These are phyloP conservation scores for Drosophila suboccidentalis DNA, from an alignment of 2,888 invertebrate species.

Conservation along the genomic window DNA sequence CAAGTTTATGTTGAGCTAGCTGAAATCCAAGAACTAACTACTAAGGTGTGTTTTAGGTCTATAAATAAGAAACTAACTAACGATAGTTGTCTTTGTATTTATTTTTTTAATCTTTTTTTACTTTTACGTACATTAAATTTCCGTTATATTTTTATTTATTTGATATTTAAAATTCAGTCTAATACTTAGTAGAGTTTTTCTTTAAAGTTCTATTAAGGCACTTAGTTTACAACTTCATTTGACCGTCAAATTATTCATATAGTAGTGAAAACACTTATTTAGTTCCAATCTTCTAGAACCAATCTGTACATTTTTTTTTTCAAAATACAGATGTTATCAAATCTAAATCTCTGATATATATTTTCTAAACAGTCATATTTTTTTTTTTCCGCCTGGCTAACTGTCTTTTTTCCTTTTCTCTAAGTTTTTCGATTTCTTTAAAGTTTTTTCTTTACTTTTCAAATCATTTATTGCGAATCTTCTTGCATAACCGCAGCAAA, in stretches of 20 bases:
- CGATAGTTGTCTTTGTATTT: neutral
- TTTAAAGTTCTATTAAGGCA: no score
- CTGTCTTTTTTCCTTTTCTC: neutral
- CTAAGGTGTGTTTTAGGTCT: neutral
- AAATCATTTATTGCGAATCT: constrained; percentile 8
- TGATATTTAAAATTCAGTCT: no score
- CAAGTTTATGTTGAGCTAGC: neutral
- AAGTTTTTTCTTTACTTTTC: neutral
- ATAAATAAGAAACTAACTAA: neutral
- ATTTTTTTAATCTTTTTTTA: neutral
- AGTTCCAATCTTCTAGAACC: no score
- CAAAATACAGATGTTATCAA: no score
- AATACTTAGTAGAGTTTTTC: no score
- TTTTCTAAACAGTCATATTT: neutral
- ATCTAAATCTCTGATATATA: no score
- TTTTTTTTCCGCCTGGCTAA: neutral
- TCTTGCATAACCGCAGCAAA: constrained; percentile 39
- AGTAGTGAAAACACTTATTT: no score
- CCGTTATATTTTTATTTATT: no score
- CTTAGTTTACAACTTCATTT: no score
- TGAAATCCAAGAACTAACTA: neutral
- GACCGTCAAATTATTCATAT: no score
- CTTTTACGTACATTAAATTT: no score
- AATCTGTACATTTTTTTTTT: no score
- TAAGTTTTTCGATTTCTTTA: neutral